Base-by-base conservation (phyloP, 30 jellyfish, hydroid and myxozoan genomes). In the Hydractinia symbiolongicarpus region DNA sequence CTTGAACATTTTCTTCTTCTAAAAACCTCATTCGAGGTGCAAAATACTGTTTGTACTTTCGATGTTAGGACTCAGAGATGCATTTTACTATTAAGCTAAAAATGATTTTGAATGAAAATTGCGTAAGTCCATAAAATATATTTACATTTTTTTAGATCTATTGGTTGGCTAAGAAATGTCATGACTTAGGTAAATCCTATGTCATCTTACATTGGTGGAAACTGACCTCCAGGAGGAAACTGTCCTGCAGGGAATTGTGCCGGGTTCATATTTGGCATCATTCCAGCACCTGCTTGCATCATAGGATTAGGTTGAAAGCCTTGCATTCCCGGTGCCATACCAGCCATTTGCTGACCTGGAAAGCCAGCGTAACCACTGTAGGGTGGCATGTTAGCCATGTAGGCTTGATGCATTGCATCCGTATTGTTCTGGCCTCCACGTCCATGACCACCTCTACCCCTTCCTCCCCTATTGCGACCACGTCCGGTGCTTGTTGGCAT, bases 251-350 rank as follows among this genome's bases (percentile, higher is more conserved):
- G 96, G 61, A 83, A 86, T 79, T 90, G 97, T 7, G 90, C 94
- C 14, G 96, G 95, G 13, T 86, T 86, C 94, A 84, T 80, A 73
- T 75, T 94, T 16, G 96, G 95, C 96, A 88, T 93, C 99, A 93
- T 93, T 72, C 84, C 86, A 86, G 87, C 96, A 40, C 95, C 95
- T 30, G 89, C 95, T 54, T 87, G 96, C 96, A 93, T 87, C 99
- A 93, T 93, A n/a, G 99, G 96, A 74, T 93, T 93, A 60, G 85
- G 88, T 50, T 83, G 97, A 73, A 78, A 83, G 15, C 90, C 88
- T 72, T 86, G 96, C 96, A 86, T 87, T 44, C 94, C 95, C 60
- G 95, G 98, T 11, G 79, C 78, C 96, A 92, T 87, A 72, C 84
- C 94, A n/a, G 95, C 90, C 90, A 87, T 84, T 89, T 85, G 96